Percentiles rank a stretch among this genome's conserved stretches.
These are phyloP conservation scores for Augiades crinisus DNA, from an alignment of 2,888 invertebrate species.

Conservation along the genomic window DNA sequence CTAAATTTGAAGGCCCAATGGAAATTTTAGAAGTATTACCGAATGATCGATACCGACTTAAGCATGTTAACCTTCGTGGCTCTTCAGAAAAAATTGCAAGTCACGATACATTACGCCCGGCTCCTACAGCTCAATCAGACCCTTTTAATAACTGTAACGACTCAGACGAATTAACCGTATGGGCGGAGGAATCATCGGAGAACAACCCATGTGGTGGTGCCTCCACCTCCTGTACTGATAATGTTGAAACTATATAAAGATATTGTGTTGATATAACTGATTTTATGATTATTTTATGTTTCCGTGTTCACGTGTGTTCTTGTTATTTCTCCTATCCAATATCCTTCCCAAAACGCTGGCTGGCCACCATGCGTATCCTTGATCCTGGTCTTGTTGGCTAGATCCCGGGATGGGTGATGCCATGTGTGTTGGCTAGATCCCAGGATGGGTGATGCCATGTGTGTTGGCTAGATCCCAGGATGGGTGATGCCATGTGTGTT, in stretches of 20 bases:
- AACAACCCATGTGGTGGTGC: background rate
- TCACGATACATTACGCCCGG: background rate
- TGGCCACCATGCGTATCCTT: conserved; percentile 29
- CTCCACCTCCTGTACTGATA: background rate
- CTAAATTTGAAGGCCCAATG: conserved; percentile 10
- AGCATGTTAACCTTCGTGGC: background rate
- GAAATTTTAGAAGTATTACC: conserved; percentile 9
- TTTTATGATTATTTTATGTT: background rate
- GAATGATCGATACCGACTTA: background rate
- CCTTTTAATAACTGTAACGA: conserved; percentile 1
- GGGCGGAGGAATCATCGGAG: background rate
- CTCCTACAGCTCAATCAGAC: conserved; percentile 2
- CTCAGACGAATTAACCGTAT: conserved; percentile 1
- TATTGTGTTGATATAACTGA: background rate
- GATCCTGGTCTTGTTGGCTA: conserved; percentile 23
- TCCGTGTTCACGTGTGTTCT: background rate
- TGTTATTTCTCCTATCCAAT: background rate
- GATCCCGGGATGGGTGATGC: conserved; percentile 18
- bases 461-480: too few relatives aligned
- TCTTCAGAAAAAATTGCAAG: conserved; percentile 1
- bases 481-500: too few relatives aligned
- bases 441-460: background rate
- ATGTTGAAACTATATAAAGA: background rate
- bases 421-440: conserved; percentile 13
- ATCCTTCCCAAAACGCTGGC: conserved; percentile 19